These are phyloP conservation scores for Sinosuthora webbiana DNA, from an alignment of 2,113 vertebrate species.

Conservation along the genomic window DNA sequence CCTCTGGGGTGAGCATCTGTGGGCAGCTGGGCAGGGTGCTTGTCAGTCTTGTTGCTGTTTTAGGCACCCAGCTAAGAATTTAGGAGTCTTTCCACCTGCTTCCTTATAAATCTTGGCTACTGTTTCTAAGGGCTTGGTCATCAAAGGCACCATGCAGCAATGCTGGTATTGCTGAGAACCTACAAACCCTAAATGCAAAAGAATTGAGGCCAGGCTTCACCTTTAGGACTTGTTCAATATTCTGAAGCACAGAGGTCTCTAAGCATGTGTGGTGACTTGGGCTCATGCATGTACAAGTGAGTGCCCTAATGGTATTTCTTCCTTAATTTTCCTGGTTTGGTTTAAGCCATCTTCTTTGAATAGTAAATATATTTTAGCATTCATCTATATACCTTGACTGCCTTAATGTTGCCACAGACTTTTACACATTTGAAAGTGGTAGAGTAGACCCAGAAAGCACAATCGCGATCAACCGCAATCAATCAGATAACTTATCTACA, in stretches of 20 bases:
- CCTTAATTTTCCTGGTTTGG: conserved; percentile 72
- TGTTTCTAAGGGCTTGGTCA: conserved; percentile 32
- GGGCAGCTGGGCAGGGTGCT: neutral
- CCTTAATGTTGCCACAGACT: conserved; percentile 79
- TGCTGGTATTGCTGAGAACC: conserved; percentile 35
- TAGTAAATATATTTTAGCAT: conserved; percentile 73
- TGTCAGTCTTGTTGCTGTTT: neutral
- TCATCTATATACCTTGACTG: conserved; percentile 79
- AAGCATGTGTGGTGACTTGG: neutral
- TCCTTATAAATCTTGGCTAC: neutral
- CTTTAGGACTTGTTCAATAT: neutral
- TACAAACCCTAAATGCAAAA: neutral
- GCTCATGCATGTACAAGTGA: neutral
- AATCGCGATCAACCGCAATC: neutral
- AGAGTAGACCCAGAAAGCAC: conserved; percentile 74
- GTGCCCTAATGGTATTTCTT: conserved; percentile 57
- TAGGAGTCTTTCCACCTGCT: neutral
- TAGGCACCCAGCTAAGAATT: neutral
- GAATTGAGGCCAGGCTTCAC: neutral
- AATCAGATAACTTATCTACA: neutral
- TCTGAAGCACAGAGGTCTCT: neutral
- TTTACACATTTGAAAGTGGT: conserved; percentile 70
- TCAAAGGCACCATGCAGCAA: neutral
- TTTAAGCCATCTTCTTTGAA: conserved; percentile 74
- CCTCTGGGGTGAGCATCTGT: neutral